Evolutionary conservation across 2,113 vertebrate genomes (phyloP), one percentile per base, ranked within the genome.

Genomic region (Thalassarche chlororhynchos): DNA sequence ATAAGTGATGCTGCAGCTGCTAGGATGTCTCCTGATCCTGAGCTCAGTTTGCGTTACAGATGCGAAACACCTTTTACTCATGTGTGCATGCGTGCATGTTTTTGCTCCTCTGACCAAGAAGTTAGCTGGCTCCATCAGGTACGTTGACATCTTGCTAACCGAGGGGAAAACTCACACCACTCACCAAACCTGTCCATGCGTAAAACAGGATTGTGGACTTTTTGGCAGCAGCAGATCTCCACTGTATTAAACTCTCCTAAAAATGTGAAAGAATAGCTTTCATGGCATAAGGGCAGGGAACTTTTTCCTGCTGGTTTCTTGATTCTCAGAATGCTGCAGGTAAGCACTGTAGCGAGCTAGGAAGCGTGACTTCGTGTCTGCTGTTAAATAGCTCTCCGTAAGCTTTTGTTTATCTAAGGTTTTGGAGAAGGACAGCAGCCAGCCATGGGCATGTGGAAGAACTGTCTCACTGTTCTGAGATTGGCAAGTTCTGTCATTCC

Each of bases 21-120:
- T 21, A 11, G 60, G 57, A 4, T 16, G 32, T 55, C 14, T 69
- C 15, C 58, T 62, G 71, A 8, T 58, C 28, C 81, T 55, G 44
- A 74, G 84, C 52, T 82, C 34, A 21, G 38, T 40, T 44, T 61
- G 32, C 20, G 55, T 77, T 60, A 24, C 42, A n/a, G 31, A 8
- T 12, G 26, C 1, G 1, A 57, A 42, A 14, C 49, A 11, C 47
- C 17, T 78, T 75, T 38, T 54, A 28, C 36, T 64, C 8, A 3
- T 0, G 18, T 54, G 20, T 26, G 23, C 0, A 1, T 29, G 18
- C 1, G 0, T 8, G 14, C 3, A 2, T 19, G 15, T 3, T 70
- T 89, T 68, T 87, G 29, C 28, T 75, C 6, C 32, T 75, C n/a
- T 51, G 7, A 38, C 38, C 25, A 26, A 89, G 26, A 44, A 46